phyloP scores from a whole-genome alignment of 2,888 invertebrate genomes.

The Ommatoiulus sabulosus region DNA sequence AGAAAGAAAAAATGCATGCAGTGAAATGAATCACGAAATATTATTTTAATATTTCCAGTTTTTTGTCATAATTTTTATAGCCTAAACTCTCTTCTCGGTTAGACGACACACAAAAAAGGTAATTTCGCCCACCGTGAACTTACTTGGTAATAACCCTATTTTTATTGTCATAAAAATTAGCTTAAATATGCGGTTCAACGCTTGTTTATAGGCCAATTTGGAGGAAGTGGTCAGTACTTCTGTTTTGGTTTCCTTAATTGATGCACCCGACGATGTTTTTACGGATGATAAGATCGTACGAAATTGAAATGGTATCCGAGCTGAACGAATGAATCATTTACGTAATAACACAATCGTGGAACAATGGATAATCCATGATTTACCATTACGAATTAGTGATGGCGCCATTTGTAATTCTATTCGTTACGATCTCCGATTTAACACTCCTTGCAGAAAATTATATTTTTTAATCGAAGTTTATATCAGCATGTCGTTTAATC shows the following conservation, averaged over 20 bases:
- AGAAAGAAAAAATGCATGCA: not conserved
- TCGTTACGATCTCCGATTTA: too few relatives aligned
- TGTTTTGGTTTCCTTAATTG: not conserved
- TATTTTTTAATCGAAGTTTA: too few relatives aligned
- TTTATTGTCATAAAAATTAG: slow-evolving; percentile 12
- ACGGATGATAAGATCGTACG: not conserved
- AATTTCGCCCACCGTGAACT: not conserved
- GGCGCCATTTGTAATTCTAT: not conserved
- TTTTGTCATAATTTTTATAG: slow-evolving; percentile 45
- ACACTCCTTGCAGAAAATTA: too few relatives aligned
- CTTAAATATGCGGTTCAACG: slow-evolving; percentile 8
- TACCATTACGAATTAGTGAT: too few relatives aligned
- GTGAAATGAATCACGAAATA: not conserved
- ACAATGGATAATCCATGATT: too few relatives aligned
- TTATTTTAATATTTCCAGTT: slow-evolving; percentile 47
- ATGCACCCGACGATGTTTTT: not conserved
- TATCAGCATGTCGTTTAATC: not conserved
- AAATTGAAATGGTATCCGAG: not conserved
- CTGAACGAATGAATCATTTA: too few relatives aligned
- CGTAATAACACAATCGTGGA: too few relatives aligned
- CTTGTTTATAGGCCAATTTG: not conserved
- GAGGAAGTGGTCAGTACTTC: not conserved
- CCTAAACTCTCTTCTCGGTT: not conserved
- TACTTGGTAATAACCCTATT: slow-evolving; percentile 45
- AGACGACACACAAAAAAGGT: not conserved